Evolutionary conservation across 2,888 invertebrate genomes (phyloP).

Genomic region (Pristionchus exspectatus): DNA sequence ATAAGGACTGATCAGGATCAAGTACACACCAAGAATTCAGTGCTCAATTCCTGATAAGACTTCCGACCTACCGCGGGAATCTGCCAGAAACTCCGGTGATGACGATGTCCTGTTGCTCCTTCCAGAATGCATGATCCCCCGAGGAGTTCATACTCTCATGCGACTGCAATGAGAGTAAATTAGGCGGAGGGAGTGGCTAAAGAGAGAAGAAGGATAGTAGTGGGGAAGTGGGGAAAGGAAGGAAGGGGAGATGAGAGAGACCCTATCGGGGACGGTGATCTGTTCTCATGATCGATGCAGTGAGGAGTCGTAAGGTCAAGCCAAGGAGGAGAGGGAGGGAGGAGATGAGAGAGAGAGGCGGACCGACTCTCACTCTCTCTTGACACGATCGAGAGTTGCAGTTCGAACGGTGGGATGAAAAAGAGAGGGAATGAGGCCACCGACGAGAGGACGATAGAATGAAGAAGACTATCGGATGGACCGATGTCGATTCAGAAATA

Average conservation of each 20-base stretch:
- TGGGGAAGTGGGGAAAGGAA: not conserved
- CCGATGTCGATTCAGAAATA: not conserved
- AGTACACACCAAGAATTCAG: not conserved
- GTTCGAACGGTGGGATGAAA: slow-evolving; percentile 38
- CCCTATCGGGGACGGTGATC: slow-evolving; percentile 46
- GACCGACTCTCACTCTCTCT: slow-evolving; percentile 20
- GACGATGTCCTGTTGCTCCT: slow-evolving; percentile 80
- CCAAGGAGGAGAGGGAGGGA: slow-evolving; percentile 11
- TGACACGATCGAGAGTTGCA: slow-evolving; percentile 42
- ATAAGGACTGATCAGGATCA: not conserved
- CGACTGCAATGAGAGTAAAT: slow-evolving; percentile 66
- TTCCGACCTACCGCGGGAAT: slow-evolving; percentile 84
- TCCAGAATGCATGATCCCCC: slow-evolving; percentile 74
- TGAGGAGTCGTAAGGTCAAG: slow-evolving; percentile 35
- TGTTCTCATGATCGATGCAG: slow-evolving; percentile 49
- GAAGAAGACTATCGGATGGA: not conserved
- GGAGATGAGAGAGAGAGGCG: not conserved
- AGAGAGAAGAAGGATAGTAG: slow-evolving; percentile 22
- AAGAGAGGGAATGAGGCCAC: slow-evolving; percentile 25
- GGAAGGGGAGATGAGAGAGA: not conserved
- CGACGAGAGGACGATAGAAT: not conserved
- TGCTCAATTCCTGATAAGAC: not conserved
- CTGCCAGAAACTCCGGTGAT: slow-evolving; percentile 83
- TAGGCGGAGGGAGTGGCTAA: not conserved
- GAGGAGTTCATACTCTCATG: slow-evolving; percentile 71